phyloP scores from a whole-genome alignment of 2,888 invertebrate species.

The Notodonta dromedarius region DNA sequence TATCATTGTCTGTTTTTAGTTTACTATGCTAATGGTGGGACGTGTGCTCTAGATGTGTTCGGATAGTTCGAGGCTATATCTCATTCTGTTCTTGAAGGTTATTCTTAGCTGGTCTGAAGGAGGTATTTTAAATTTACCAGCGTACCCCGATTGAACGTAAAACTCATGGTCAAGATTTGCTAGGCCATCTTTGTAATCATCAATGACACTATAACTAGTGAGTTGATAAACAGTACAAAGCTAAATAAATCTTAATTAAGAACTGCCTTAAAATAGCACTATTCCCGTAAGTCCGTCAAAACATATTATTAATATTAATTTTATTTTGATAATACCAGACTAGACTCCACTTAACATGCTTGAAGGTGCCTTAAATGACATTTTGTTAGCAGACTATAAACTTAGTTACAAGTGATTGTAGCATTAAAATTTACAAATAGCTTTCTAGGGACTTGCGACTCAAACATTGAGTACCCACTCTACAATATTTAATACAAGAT shows the following conservation, averaged over 20 bases:
- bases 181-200: no score
- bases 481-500: not conserved
- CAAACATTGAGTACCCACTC: not conserved
- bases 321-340: no score
- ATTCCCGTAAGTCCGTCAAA: no score
- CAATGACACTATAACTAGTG: no score
- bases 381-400: not conserved
- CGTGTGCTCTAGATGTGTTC: not conserved
- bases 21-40: constrained; percentile 8
- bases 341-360: not conserved
- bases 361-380: not conserved
- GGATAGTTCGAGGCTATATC: constrained; percentile 1
- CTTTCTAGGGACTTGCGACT: not conserved
- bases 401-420: not conserved
- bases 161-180: no score
- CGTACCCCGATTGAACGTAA: not conserved
- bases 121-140: not conserved
- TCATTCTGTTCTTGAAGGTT: not conserved
- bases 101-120: not conserved
- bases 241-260: no score
- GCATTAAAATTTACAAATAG: not conserved
- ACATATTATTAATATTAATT: no score
- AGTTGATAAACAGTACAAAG: no score
- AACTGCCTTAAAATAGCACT: no score
- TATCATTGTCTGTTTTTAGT: constrained; percentile 7